phyloP scores from a whole-genome alignment of 2,113 vertebrate species.

The Chrysochloris asiatica region DNA sequence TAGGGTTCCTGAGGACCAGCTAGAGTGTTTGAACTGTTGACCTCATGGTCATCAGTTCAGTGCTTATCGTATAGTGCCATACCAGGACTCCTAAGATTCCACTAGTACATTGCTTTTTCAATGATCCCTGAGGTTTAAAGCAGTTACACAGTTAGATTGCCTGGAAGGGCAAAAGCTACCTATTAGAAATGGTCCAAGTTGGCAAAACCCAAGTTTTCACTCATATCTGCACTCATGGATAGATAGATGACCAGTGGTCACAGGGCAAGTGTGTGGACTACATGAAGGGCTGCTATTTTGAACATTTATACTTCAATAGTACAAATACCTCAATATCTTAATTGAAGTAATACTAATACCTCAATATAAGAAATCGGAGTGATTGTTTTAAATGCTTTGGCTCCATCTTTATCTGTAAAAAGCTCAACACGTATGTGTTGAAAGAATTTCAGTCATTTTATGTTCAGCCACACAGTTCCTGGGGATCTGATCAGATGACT shows the following conservation, averaged over 20 bases:
- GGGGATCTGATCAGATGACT: neutral
- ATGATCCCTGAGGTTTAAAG: neutral
- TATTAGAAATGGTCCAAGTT: neutral
- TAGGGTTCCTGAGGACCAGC: no score
- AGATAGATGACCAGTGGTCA: neutral
- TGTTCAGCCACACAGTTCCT: neutral
- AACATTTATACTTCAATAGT: neutral
- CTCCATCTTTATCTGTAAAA: neutral
- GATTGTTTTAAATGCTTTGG: no score
- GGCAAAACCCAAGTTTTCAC: neutral
- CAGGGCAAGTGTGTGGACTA: neutral
- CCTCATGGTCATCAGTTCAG: no score
- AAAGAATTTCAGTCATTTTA: slow-evolving; percentile 8
- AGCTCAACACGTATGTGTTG: neutral
- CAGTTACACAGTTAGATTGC: neutral
- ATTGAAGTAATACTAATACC: neutral
- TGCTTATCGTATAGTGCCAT: no score
- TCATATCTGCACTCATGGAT: neutral
- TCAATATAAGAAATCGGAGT: neutral
- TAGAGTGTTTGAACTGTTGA: no score
- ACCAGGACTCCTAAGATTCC: no score
- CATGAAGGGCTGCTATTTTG: neutral
- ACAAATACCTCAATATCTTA: neutral
- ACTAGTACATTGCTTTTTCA: neutral
- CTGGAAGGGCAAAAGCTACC: neutral